Percentiles rank a stretch among this genome's conserved stretches.
phyloP scores from a whole-genome alignment of 92 coral and sea anemone species.

The Phenganax stokvisi region DNA sequence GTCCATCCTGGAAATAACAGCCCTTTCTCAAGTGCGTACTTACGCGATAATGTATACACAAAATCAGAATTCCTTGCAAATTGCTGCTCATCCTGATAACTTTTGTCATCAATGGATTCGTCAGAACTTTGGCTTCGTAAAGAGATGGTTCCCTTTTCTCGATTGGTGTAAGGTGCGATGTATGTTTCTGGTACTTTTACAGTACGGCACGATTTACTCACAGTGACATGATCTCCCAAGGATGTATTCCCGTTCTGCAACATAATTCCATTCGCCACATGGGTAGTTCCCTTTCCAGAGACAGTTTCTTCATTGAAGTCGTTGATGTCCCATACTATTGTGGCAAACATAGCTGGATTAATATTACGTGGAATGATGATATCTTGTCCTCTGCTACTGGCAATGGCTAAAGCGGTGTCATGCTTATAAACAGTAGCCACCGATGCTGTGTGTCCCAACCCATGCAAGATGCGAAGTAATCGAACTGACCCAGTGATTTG shows the following conservation, averaged over 20 bases:
- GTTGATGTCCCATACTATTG: constrained; percentile 66
- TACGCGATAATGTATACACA: background rate
- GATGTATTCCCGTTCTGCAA: constrained; percentile 46
- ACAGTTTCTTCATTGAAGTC: constrained; percentile 63
- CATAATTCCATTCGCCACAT: constrained; percentile 60
- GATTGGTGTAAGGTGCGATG: constrained; percentile 37
- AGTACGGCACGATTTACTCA: constrained; percentile 36
- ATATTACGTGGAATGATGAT: constrained; percentile 50
- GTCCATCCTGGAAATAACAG: no score
- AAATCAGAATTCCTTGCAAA: background rate
- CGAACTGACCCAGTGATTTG: constrained; percentile 59
- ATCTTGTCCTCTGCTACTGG: constrained; percentile 45
- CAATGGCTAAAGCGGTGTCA: constrained; percentile 62
- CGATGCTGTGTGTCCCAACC: constrained; percentile 39
- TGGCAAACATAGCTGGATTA: constrained; percentile 46
- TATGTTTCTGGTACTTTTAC: constrained; percentile 13
- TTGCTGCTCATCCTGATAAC: background rate
- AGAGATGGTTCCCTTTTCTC: constrained; percentile 29
- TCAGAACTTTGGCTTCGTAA: constrained; percentile 11
- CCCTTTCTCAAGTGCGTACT: background rate
- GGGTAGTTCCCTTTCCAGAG: constrained; percentile 66
- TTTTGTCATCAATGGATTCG: background rate
- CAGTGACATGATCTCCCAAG: constrained; percentile 30
- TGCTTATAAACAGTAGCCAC: constrained; percentile 56
- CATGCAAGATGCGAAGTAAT: constrained; percentile 24